These are phyloP conservation scores for Rostratula benghalensis DNA, from an alignment of 2,113 vertebrate species.

Conservation along the genomic window DNA sequence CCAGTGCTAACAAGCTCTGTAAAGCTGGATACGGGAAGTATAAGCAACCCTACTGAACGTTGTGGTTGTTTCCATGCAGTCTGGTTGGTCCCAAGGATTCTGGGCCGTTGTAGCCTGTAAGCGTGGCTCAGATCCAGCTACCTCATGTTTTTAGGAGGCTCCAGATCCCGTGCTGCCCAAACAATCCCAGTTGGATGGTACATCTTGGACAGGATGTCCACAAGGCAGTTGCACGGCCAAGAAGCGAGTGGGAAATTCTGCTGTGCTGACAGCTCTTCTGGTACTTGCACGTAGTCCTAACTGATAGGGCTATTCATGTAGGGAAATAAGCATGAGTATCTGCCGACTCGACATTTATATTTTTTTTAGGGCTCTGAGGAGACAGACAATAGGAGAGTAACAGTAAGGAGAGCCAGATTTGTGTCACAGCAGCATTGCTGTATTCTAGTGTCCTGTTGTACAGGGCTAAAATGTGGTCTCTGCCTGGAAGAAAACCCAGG, in stretches of 20 bases:
- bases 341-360: background rate
- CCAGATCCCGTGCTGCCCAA: background rate
- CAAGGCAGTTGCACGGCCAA: background rate
- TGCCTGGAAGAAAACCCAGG: background rate
- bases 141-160: background rate
- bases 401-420: background rate
- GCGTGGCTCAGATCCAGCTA: background rate
- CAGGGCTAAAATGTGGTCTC: background rate
- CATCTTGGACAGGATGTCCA: background rate
- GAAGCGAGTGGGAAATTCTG: background rate
- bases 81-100: background rate
- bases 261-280: background rate
- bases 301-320: background rate
- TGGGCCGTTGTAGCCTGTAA: background rate
- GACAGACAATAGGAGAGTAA: background rate
- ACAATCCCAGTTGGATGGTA: background rate
- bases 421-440: background rate
- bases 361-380: background rate
- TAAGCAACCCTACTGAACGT: fast-evolving
- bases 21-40: background rate
- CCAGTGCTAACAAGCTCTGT: background rate
- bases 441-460: background rate
- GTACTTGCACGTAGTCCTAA: background rate
- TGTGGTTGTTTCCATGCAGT: fast-evolving
- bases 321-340: background rate